Conservation (phyloP, 2,797 vertebrate genomes). For the Esox masquinongy region DNA sequence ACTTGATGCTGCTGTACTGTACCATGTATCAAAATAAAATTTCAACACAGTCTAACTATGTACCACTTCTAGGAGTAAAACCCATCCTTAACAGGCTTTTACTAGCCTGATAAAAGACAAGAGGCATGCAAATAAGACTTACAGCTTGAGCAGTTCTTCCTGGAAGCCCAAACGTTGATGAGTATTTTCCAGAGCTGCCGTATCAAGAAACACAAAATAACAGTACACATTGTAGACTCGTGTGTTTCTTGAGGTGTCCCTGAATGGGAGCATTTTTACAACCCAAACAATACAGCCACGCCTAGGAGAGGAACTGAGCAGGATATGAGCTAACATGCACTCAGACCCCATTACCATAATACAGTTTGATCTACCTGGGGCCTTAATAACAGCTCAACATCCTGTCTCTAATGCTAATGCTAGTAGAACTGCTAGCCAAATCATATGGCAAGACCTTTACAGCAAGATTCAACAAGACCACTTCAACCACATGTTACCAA, state of each 20-base stretch:
- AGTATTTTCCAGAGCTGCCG: background rate
- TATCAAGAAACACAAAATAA: constrained; percentile 10
- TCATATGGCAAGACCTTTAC: background rate
- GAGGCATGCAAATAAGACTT: background rate
- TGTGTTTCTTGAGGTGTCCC: too few species aligned
- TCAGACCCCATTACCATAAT: constrained; percentile 4
- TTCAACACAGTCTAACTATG: background rate
- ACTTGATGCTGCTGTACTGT: background rate
- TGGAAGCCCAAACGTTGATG: background rate
- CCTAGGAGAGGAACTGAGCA: background rate
- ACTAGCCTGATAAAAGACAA: background rate
- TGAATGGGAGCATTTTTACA: background rate
- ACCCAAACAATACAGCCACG: background rate
- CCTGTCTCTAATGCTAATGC: background rate
- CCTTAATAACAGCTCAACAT: background rate
- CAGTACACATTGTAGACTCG: background rate
- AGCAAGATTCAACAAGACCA: background rate
- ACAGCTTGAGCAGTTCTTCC: background rate
- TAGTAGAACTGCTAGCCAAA: background rate
- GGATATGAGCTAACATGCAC: background rate
- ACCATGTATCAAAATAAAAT: background rate
- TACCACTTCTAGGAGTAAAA: background rate
- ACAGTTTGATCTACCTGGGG: constrained; percentile 6
- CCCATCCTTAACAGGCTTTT: background rate
- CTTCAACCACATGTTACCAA: background rate